Evolutionary conservation across 2,888 invertebrate species (phyloP), one percentile per base, ranked within the genome.

Genomic region (Brenthis hecate): DNA sequence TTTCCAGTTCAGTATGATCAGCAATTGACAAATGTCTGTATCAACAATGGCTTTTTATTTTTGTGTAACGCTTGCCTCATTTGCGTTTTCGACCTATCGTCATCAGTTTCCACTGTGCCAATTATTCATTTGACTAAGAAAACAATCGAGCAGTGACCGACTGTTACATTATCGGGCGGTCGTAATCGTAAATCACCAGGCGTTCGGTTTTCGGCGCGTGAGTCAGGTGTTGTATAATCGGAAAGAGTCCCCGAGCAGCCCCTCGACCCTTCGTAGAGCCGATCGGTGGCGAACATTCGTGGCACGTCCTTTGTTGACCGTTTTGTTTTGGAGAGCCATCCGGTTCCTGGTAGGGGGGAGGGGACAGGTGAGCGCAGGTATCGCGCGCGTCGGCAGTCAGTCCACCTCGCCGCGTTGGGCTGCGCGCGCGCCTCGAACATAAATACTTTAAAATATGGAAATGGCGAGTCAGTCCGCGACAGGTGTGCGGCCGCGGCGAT

Each of bases 251-350:
- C 78, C 78, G 72, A 75, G 75, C 76, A 78, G 77, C 82, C 85
- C 83, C 79, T 76, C 82, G 82, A 80, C 82, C 83, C 82, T 81
- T 82, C 80, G 80, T 80, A 81, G 79, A 77, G 76, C 79, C 81
- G 84, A 81, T 81, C 84, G 85, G 85, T 81, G 87, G 87, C 85
- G 89, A 88, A 90, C 91, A 91, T 91, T 91, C 85, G 89, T 91
- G 90, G 91, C 91, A 91, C 88, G 88, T 91, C 91, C 90, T 92
- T 91, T 91, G 92, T 91, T 91, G 89, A 89, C 89, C 86, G 91
- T 91, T 92, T 91, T 92, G 92, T 92, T 92, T 92, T 92, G 92
- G 89, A 91, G 87, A 85, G 87, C 88, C 91, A 91, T 92, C 91
- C 91, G 91, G 92, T 91, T 92, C 91, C 91, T 91, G 86, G 88